Evolutionary conservation across 2,888 invertebrate genomes (phyloP), one percentile per base, ranked within the genome.

Genomic region (Yponomeuta evonymella): DNA sequence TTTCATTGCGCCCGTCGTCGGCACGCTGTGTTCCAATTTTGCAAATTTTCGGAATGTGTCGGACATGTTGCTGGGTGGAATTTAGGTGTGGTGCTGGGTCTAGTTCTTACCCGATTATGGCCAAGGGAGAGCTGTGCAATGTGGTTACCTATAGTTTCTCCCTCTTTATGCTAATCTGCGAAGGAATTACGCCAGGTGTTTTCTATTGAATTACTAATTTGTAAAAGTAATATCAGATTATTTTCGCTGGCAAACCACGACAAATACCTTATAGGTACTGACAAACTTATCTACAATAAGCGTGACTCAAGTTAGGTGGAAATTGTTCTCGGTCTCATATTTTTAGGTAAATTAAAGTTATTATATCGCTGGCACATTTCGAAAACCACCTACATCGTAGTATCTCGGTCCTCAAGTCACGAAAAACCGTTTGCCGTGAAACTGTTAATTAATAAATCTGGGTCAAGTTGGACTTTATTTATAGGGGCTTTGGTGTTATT

Each of bases 11-110:
- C 68, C 29, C 48, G 29, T 15, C 8, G 30, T 12, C 12, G 68
- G 11, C 68, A 68, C n/a, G 51, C 51, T 58, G 48, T 68, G 48
- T 23, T 30, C 68, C 68, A 68, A 68, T 68, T 58, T 68, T 65
- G 30, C 33, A 30, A 65, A 65, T 33, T 33, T 29, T 65, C 33
- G 33, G 65, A 30, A 65, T 65, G 23, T 10, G 1, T 58, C 15
- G 15, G 51, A 58, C 51, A 58, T 58, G 51, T 58, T 58, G 15
- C 15, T 58, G 15, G 51, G 51, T 58, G 51, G 51, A 58, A 58
- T 58, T 58, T 58, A 58, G 51, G 51, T 58, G 51, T 15, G 51
- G 51, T 58, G 51, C 1, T 58, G 15, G 51, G 51, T 0, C 51
- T 51, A 51, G 51, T 4, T 36, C 43, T 58, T 58, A 58, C 12